Base-by-base conservation (phyloP, 2,888 invertebrate species). In the Synergus gifuensis region DNA sequence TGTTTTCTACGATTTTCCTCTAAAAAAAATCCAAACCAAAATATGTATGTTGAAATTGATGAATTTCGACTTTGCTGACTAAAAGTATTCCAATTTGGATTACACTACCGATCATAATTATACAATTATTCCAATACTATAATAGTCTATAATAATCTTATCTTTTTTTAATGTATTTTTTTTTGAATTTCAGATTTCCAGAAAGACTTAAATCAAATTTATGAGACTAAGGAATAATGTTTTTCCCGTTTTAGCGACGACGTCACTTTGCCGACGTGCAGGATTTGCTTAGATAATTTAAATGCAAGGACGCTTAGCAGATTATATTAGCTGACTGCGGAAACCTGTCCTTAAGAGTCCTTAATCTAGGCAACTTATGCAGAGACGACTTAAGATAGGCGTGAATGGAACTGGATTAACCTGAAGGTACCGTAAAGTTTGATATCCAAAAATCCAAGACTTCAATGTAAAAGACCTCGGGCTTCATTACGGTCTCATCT, bases 401-500 rank as follows among this genome's bases (percentile, higher is more conserved):
- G n/a, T n/a, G 36, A 64, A 42, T 64, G 7, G 40, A 64, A 42
- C 64, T 64, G 42, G 42, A 42, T 40, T n/a, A 64, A 42, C 42
- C 44, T 44, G 67, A 9, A 42, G 67, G 16, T 73, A 73, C 73
- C 73, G 73, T 73, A 54, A 73, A 54, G 36, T 73, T 73, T 49
- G 36, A 28, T 73, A 36, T 14, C 69, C 73, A 46, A 73, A 73
- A 73, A 28, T 73, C 28, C 73, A 73, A 54, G 73, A n/a, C 18
- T 28, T 9, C 36, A 16, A 2, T 54, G 36, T 36, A 36, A 73
- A 73, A 28, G 36, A 12, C 54, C 54, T 73, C 54, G 4, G 36
- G 73, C 49, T 54, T 54, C 73, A 73, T 54, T 73, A 54, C 36
- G 54, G 28, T 73, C 54, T 54, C 54, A 54, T 73, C 73, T 54